Base-by-base conservation (phyloP, 2,797 vertebrate genomes). In the Neopelma chrysocephalum region DNA sequence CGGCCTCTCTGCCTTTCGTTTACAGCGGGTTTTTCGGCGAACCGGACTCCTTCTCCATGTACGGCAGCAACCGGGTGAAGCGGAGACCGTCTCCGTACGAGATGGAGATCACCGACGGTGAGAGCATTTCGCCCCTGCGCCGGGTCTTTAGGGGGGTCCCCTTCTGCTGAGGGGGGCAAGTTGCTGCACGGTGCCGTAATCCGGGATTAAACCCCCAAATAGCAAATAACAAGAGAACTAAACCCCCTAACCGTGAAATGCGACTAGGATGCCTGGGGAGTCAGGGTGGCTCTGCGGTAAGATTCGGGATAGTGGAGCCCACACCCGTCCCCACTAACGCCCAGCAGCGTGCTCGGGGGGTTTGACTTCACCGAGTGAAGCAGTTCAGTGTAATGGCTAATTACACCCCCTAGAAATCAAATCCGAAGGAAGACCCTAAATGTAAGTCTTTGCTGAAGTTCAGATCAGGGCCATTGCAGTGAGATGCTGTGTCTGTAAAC, bases 71-170 rank as follows among this genome's bases (percentile, higher is more conserved):
- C 97, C 98, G 99, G 96, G 98, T 99, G 97, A 99, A 99, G 98
- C 98, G 99, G 97, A 99, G 99, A 96, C 98, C 98, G 36, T 98
- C 98, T 75, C 99, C 99, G 26, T 99, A 99, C 94, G 99, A 99
- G 98, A 98, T 99, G 98, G 99, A 99, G 97, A 98, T 99, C 96
- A 98, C 98, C 60, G 99, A 99, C 80, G 99, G 99, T 99, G 98
- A 98, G 98, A 95, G 34, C 31, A 11, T 51, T 72, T 70, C 9
- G 3, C 7, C 51, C 12, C n/a, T 25, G 54, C 17, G 12, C 70
- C 34, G 45, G 27, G 9, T 85, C 5, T 36, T 40, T 9, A 23
- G 27, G 9, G 14, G 19, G 3, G 2, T 42, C 11, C 47, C 53
- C 26, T 1, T 58, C 27, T 42, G 26, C 20, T 26, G 14, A 34